Percentiles rank a stretch among this genome's conserved stretches.
phyloP scores from a whole-genome alignment of 1,140 invertebrate genomes.

The Epicauta chinensis region DNA sequence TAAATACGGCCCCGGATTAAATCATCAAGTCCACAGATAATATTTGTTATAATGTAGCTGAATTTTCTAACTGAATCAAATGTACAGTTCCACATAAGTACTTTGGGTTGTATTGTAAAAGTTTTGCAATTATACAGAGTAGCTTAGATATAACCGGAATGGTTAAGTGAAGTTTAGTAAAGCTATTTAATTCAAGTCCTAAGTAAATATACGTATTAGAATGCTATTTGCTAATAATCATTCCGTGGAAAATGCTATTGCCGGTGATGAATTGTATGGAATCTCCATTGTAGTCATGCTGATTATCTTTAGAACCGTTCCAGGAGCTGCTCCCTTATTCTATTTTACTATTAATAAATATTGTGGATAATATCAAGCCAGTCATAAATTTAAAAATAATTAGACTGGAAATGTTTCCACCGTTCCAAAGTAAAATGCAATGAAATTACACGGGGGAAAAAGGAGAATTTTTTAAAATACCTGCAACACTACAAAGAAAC shows the following conservation, averaged over 20 bases:
- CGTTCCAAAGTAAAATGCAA: too few relatives aligned
- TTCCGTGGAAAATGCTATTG: background rate
- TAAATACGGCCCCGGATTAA: background rate
- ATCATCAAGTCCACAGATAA: background rate
- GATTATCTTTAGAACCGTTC: too few relatives aligned
- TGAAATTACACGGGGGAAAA: too few relatives aligned
- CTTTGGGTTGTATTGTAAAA: conserved; percentile 7
- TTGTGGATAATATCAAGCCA: too few relatives aligned
- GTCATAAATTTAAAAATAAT: too few relatives aligned
- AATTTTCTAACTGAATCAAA: conserved; percentile 5
- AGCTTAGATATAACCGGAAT: conserved; percentile 2
- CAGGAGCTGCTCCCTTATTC: too few relatives aligned
- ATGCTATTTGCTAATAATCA: conserved; percentile 6
- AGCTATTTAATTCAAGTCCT: conserved; percentile 12
- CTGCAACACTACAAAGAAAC: too few relatives aligned
- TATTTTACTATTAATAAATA: too few relatives aligned
- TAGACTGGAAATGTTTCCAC: too few relatives aligned
- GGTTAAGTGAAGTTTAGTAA: conserved; percentile 11
- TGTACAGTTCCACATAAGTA: conserved; percentile 9
- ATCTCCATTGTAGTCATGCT: too few relatives aligned
- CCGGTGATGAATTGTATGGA: too few relatives aligned
- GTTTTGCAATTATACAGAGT: conserved; percentile 13
- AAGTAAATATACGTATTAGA: conserved; percentile 4
- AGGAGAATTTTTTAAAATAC: too few relatives aligned
- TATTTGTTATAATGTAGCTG: background rate